Conservation (phyloP, 2,888 invertebrate species). For the Morinoia aosen region DNA sequence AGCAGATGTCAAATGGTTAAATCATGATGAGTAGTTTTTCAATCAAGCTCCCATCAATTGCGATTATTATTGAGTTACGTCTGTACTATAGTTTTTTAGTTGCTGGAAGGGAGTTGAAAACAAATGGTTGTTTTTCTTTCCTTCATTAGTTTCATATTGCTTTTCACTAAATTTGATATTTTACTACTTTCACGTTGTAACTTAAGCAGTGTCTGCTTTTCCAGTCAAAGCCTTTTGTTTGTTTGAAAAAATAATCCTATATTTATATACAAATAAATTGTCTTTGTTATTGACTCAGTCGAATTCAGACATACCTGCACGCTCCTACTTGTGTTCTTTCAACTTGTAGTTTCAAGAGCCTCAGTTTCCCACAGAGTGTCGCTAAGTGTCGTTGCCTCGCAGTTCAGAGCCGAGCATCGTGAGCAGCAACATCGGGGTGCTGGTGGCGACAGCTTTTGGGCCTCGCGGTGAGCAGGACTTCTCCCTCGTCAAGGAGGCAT, state of each 20-base stretch:
- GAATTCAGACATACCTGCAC: too few relatives aligned
- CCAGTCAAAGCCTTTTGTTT: neutral
- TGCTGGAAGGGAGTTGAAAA: too few relatives aligned
- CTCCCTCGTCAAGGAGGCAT: slow-evolving; percentile 76
- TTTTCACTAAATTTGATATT: neutral
- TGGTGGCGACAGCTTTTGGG: slow-evolving; percentile 82
- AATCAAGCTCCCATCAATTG: too few relatives aligned
- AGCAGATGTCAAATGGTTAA: too few relatives aligned
- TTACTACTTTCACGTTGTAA: neutral
- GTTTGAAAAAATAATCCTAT: neutral
- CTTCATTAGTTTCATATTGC: too few relatives aligned
- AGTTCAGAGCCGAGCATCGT: slow-evolving; percentile 73
- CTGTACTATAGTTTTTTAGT: too few relatives aligned
- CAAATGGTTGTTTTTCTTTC: too few relatives aligned
- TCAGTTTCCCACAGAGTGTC: neutral
- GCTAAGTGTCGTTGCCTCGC: slow-evolving; percentile 60
- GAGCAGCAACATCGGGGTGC: slow-evolving; percentile 79
- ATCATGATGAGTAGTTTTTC: too few relatives aligned
- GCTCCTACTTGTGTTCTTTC: neutral
- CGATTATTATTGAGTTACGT: too few relatives aligned
- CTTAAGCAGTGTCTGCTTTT: neutral
- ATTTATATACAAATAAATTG: neutral
- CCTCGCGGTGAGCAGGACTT: slow-evolving; percentile 74
- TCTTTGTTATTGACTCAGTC: too few relatives aligned
- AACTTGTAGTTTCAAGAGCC: neutral